Percentiles rank a stretch among this genome's conserved stretches.
Conservation (phyloP, 2,797 vertebrate species). For the Halcyon smyrnensis region DNA sequence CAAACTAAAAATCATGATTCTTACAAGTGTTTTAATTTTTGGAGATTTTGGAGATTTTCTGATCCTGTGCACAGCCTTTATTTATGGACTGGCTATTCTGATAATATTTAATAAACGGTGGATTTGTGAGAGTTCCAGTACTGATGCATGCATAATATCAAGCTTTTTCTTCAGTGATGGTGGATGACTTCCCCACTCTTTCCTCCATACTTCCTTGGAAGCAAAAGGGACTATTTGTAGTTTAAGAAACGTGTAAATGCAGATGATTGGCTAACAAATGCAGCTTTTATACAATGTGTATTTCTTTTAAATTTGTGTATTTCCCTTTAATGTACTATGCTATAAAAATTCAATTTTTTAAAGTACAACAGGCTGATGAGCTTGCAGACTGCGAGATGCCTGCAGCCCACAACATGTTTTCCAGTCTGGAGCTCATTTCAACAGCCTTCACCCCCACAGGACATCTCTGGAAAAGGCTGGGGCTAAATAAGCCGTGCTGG, state of each 20-base stretch:
- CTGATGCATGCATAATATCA: not conserved
- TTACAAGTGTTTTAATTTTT: not conserved
- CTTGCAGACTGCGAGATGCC: not conserved
- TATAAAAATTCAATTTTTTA: not conserved
- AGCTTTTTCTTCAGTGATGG: not conserved
- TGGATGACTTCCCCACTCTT: not conserved
- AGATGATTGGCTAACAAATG: not conserved
- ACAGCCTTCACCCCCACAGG: not conserved
- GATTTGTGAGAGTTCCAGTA: not conserved
- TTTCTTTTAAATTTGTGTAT: not conserved
- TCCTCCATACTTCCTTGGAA: not conserved
- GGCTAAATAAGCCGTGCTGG: not conserved
- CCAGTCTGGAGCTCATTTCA: conserved; percentile 3
- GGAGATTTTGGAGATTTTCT: not conserved
- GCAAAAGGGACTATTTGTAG: not conserved
- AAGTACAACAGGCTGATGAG: not conserved
- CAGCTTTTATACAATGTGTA: not conserved
- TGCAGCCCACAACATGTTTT: not conserved
- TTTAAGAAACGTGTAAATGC: not conserved
- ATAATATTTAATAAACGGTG: not conserved
- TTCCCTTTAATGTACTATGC: not conserved
- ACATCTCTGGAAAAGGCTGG: not conserved
- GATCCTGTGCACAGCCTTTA: not conserved
- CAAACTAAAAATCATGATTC: not conserved
- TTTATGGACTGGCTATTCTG: not conserved